phyloP scores from a whole-genome alignment of 2,888 invertebrate species.

The Colletes collaris region DNA sequence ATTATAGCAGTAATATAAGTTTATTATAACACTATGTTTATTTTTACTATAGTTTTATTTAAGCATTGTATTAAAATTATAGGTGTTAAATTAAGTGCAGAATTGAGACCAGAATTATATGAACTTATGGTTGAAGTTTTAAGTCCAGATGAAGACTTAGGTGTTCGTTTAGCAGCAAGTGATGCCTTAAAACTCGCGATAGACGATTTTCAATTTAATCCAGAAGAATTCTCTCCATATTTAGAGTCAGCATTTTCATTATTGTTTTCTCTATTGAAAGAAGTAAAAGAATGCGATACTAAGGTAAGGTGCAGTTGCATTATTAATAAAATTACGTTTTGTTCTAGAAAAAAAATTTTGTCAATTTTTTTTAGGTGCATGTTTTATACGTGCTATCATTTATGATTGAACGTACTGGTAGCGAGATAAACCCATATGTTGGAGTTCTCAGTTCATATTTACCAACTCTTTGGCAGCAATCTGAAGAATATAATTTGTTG shows the following conservation, averaged over 20 bases:
- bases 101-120: constrained; percentile 92
- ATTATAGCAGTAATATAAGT: background rate
- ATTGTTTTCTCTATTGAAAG: constrained; percentile 92
- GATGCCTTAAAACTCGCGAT: constrained; percentile 92
- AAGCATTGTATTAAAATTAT: constrained; percentile 57
- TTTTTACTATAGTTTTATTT: background rate
- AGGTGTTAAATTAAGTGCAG: constrained; percentile 91
- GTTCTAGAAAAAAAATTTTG: constrained; percentile 30
- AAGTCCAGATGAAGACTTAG: constrained; percentile 91
- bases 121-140: constrained; percentile 90
- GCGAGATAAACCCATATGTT: constrained; percentile 88
- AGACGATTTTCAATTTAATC: constrained; percentile 96
- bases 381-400: constrained; percentile 95
- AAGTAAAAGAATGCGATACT: constrained; percentile 95
- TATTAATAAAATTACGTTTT: constrained; percentile 2
- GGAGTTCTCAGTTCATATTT: constrained; percentile 91
- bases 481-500: constrained; percentile 94
- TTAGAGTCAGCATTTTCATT: constrained; percentile 91
- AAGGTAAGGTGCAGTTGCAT: constrained; percentile 85
- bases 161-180: constrained; percentile 94
- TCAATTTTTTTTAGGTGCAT: constrained; percentile 88
- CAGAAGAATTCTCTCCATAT: constrained; percentile 93
- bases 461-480: constrained; percentile 94
- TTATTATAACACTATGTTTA: background rate
- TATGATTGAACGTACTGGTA: constrained; percentile 93